Conservation (phyloP, 2,797 vertebrate species). For the Merluccius polli region DNA sequence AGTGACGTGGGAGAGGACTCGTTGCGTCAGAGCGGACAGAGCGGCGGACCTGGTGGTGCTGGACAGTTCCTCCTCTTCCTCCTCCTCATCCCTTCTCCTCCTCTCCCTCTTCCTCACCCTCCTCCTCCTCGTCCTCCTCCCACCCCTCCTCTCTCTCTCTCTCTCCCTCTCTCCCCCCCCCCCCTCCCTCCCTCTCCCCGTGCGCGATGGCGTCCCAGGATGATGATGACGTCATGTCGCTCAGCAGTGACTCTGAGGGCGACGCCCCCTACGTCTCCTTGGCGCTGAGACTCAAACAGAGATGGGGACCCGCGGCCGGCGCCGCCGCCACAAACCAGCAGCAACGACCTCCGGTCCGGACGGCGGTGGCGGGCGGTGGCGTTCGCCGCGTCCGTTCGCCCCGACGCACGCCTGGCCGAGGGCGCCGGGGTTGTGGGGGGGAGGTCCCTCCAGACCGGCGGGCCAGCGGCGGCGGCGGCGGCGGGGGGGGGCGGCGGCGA, state of each 20-base stretch:
- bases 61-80: conserved; percentile 28
- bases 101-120: background rate
- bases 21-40: background rate
- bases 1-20: conserved; percentile 67
- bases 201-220: background rate
- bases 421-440: background rate
- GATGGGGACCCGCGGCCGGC: conserved; percentile 6
- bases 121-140: no score
- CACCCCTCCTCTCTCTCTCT: background rate
- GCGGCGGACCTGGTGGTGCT: conserved; percentile 21
- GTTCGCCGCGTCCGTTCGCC: background rate
- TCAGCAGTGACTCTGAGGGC: conserved; percentile 75
- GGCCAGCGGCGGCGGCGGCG: no score
- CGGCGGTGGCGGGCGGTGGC: background rate
- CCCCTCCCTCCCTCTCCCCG: accelerated
- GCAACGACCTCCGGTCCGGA: background rate
- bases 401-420: conserved; percentile 26
- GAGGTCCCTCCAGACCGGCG: background rate
- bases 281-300: conserved; percentile 66
- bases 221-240: conserved; percentile 46
- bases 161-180: conserved; percentile 16
- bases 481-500: background rate
- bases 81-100: background rate
- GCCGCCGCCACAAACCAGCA: background rate
- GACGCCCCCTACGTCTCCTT: conserved; percentile 63